These are phyloP conservation scores for Megaceryle maxima DNA, from an alignment of 2,113 vertebrate species.

Conservation along the genomic window DNA sequence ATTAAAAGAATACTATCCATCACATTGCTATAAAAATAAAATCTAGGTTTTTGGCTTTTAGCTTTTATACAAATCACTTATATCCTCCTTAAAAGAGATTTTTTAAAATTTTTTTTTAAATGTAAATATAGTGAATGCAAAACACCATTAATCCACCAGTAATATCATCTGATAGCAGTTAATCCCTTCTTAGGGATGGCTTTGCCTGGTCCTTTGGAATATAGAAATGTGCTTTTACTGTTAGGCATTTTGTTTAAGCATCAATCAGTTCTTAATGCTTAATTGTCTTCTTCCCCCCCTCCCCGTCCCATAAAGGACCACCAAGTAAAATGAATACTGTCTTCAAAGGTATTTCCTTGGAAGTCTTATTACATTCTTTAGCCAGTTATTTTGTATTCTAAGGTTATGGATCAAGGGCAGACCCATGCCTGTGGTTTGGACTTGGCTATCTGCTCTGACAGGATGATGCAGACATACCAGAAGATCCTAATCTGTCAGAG, in stretches of 20 bases:
- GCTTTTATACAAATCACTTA: conserved; percentile 72
- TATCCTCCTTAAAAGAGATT: conserved; percentile 58
- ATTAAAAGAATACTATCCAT: conserved; percentile 17
- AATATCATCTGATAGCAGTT: conserved; percentile 81
- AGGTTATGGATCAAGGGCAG: conserved; percentile 79
- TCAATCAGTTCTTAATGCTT: conserved; percentile 71
- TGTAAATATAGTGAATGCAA: conserved; percentile 71
- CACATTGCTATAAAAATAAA: background rate
- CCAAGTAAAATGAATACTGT: conserved; percentile 54
- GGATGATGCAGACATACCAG: conserved; percentile 69
- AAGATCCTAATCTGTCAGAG: conserved; percentile 77
- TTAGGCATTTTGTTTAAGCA: conserved; percentile 73
- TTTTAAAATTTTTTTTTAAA: background rate
- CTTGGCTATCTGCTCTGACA: conserved; percentile 71
- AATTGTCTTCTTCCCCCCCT: conserved; percentile 46
- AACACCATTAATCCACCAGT: conserved; percentile 77
- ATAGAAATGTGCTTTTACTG: conserved; percentile 71
- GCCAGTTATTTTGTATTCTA: conserved; percentile 69
- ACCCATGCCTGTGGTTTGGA: conserved; percentile 70
- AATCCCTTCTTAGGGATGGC: conserved; percentile 79
- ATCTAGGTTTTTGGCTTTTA: conserved; percentile 36
- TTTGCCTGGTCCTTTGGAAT: conserved; percentile 69
- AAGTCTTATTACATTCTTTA: conserved; percentile 40
- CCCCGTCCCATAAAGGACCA: conserved; percentile 19
- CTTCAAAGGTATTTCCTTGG: conserved; percentile 65